Conservation (phyloP, 2,797 vertebrate genomes). For the Natrix natrix region DNA sequence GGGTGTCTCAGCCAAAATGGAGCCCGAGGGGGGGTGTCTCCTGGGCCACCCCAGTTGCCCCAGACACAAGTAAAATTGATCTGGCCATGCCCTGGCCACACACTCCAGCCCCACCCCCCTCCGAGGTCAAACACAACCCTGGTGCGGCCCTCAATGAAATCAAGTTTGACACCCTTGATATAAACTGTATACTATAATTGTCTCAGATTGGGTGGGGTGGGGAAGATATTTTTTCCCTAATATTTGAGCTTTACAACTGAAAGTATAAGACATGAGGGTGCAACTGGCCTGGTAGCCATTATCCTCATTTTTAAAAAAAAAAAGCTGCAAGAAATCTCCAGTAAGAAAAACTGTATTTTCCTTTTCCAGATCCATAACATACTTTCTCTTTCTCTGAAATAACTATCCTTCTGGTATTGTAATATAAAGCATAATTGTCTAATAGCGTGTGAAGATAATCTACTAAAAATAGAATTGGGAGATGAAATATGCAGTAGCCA, state of each 20-base stretch:
- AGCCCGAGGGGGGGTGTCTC: no score
- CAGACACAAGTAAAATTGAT: no score
- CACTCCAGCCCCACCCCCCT: accelerated
- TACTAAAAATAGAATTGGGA: slow-evolving; percentile 34
- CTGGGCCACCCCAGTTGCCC: no score
- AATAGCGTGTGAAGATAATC: slow-evolving; percentile 26
- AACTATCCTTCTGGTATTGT: slow-evolving; percentile 36
- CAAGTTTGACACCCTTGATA: no score
- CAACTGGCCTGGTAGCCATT: neutral
- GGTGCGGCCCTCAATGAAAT: no score
- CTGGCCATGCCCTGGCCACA: no score
- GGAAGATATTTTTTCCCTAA: neutral
- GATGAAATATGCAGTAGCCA: slow-evolving; percentile 20
- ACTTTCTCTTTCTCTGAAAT: slow-evolving; percentile 34
- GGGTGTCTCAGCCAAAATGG: no score
- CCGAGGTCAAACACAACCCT: no score
- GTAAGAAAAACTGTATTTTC: neutral
- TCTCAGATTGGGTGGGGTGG: neutral
- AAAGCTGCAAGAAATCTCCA: neutral
- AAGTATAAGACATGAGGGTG: neutral
- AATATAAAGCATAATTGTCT: slow-evolving; percentile 27
- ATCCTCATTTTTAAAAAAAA: neutral
- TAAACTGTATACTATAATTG: neutral
- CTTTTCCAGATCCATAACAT: neutral
- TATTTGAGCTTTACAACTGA: neutral